These are phyloP conservation scores for Geotrypetes seraphini DNA, from an alignment of 2,797 vertebrate genomes.

Conservation along the genomic window DNA sequence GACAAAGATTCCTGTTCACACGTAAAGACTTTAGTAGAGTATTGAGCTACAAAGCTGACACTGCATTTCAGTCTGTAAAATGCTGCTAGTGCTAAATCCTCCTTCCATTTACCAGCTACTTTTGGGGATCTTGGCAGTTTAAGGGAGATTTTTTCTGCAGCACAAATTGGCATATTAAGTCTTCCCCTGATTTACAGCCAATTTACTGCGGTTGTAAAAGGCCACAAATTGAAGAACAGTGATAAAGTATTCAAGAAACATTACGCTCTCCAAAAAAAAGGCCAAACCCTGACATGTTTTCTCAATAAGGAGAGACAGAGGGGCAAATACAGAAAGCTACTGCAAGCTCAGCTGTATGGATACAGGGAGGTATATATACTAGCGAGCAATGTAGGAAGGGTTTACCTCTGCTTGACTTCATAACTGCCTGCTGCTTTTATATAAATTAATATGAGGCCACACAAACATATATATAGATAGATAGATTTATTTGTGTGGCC, in stretches of 20 bases:
- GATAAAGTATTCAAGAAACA: constrained; percentile 7
- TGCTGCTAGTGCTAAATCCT: constrained; percentile 13
- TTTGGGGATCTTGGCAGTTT: constrained; percentile 16
- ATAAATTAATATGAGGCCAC: too few relatives aligned
- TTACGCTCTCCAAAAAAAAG: constrained; percentile 4
- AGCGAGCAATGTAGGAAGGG: too few relatives aligned
- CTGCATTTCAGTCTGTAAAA: not conserved
- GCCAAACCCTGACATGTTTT: constrained; percentile 11
- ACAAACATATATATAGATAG: too few relatives aligned
- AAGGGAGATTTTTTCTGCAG: constrained; percentile 5
- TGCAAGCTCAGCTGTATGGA: too few relatives aligned
- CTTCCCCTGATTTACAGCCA: constrained; percentile 18
- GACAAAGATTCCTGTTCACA: not conserved
- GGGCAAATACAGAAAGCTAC: not conserved
- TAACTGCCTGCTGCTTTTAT: too few relatives aligned
- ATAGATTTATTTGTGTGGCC: too few relatives aligned
- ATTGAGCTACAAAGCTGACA: not conserved
- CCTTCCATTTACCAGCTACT: constrained; percentile 8
- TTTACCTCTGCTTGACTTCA: too few relatives aligned
- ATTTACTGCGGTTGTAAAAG: constrained; percentile 23
- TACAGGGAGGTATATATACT: too few relatives aligned
- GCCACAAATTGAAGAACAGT: constrained; percentile 14
- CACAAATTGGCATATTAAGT: constrained; percentile 11
- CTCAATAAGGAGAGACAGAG: not conserved
- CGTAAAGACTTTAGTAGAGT: not conserved